phyloP scores from a whole-genome alignment of 37 sponge, comb jelly and placozoan species.

The Spongilla lacustris region DNA sequence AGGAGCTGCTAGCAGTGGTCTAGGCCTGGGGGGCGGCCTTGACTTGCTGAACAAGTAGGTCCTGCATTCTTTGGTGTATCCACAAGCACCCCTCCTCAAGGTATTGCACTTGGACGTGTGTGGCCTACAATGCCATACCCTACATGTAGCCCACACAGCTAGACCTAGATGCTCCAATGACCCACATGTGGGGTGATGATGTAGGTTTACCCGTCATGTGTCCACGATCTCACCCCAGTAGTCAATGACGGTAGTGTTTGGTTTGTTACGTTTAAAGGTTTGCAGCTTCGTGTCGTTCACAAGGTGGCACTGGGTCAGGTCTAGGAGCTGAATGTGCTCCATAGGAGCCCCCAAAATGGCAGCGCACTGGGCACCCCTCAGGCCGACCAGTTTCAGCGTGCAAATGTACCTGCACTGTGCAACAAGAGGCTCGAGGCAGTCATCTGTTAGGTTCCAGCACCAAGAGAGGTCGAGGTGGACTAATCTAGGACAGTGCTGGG shows the following conservation, averaged over 20 bases:
- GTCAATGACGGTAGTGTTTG: not conserved
- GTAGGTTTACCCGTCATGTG: not conserved
- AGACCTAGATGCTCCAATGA: too few relatives aligned
- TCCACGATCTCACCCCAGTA: conserved; percentile 13
- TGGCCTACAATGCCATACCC: too few relatives aligned
- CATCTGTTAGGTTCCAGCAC: conserved; percentile 27
- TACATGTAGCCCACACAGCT: too few relatives aligned
- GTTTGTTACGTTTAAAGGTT: not conserved
- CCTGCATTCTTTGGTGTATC: conserved; percentile 44
- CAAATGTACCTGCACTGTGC: not conserved
- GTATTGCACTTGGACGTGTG: too few relatives aligned
- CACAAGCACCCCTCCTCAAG: conserved; percentile 64
- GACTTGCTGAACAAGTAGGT: conserved; percentile 11
- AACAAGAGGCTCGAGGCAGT: conserved; percentile 4
- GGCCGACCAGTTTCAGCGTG: conserved; percentile 23
- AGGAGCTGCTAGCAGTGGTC: too few relatives aligned
- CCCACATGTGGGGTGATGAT: not conserved
- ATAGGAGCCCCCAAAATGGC: not conserved
- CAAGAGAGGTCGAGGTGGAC: conserved; percentile 25
- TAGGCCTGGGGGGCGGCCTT: too few relatives aligned
- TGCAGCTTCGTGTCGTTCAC: conserved; percentile 14
- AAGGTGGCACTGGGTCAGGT: conserved; percentile 12
- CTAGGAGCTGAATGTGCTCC: not conserved
- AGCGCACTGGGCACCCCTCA: not conserved
- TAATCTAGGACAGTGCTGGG: conserved; percentile 5